These are phyloP conservation scores for Ditula angustiorana DNA, from an alignment of 2,888 invertebrate species.

Conservation along the genomic window DNA sequence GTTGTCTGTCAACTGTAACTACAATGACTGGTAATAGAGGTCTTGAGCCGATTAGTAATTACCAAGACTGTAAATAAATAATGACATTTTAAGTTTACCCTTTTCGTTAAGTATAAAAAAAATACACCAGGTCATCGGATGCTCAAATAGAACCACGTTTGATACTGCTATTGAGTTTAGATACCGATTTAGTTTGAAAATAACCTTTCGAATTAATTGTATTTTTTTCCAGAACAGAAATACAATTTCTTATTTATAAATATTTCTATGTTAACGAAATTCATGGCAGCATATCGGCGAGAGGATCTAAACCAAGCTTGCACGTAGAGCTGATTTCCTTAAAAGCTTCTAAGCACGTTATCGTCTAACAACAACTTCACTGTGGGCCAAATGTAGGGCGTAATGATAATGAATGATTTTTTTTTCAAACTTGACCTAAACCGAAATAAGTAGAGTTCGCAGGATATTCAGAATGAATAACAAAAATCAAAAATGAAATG, in stretches of 20 bases:
- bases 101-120: too few species aligned
- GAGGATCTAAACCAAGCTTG: constrained; percentile 3
- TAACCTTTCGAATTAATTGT: background rate
- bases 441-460: background rate
- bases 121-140: too few species aligned
- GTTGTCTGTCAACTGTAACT: too few species aligned
- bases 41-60: too few species aligned
- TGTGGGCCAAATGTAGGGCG: background rate
- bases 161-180: too few species aligned
- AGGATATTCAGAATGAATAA: too few species aligned
- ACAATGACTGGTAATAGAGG: too few species aligned
- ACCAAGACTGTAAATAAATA: too few species aligned
- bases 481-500: too few species aligned
- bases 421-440: background rate
- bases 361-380: background rate
- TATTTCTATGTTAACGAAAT: constrained; percentile 9
- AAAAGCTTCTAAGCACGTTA: constrained; percentile 2
- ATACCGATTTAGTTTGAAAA: background rate
- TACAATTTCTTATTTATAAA: background rate
- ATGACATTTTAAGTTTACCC: too few species aligned
- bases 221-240: background rate
- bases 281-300: background rate
- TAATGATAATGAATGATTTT: background rate
- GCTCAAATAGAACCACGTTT: too few species aligned
- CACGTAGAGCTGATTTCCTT: constrained; percentile 26